Base-by-base conservation (phyloP, 2,113 vertebrate species). In the Grus americana region DNA sequence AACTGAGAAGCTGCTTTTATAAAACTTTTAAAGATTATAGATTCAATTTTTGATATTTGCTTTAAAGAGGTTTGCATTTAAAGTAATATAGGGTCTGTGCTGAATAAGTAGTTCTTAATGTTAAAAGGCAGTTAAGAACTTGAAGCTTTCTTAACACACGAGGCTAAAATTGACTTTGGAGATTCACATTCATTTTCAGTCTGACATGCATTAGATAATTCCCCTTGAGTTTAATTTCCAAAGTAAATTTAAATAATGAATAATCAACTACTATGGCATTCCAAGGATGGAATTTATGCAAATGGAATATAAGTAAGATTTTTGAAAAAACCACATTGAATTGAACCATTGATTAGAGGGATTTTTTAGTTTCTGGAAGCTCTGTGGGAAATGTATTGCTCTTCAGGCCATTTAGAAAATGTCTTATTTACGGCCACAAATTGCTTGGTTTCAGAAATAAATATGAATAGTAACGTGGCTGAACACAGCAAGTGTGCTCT, bases 121-220 rank as follows among this genome's bases (percentile, higher is more conserved):
- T 81, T 95, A 94, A 92, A 94, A 90, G 57, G 30, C 73, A 94
- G 84, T 91, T 96, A 89, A 94, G 93, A 92, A 79, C 80, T 85
- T 68, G 78, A 93, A 68, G 36, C n/a, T 94, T 84, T 92, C 58
- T 92, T 95, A 85, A 55, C 59, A 50, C 24, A 55, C 12, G 8
- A 91, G 65, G 73, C 87, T 96, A 49, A 94, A 97, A 96, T 95
- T 92, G 89, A 91, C 89, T 91, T 91, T 57, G 52, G 78, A 85
- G 84, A 57, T 82, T 81, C 19, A 3, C 47, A 84, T 62, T 94
- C 73, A 44, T 86, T 80, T 90, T 79, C 38, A 81, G 54, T 65
- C 72, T 90, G 91, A 50, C 68, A 47, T 61, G 70, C 82, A 49
- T 85, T 88, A 68, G 87, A 62, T 88, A 94, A 93, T 89, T 93